Evolutionary conservation across 2,113 vertebrate species (phyloP), one percentile per base, ranked within the genome.

Genomic region (Patagioenas fasciata): DNA sequence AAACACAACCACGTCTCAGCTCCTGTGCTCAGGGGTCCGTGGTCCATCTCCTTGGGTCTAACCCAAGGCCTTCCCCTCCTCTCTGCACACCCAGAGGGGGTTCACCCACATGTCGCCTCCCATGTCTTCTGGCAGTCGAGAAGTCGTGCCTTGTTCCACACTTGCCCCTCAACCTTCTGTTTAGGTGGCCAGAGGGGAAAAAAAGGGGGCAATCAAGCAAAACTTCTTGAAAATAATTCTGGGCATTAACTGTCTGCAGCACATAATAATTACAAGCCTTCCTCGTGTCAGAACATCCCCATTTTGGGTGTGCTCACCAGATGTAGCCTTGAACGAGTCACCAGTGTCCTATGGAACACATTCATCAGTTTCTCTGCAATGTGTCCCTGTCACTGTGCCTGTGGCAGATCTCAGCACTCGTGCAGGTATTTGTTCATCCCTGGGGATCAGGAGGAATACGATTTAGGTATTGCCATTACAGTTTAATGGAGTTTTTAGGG

Each of bases 391-490:
- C 34, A 11, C 60, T 38, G n/a, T 5, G n/a, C 19, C 84, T 79
- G 51, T 66, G 85, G 56, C 17, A 64, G 38, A 83, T 10, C 56
- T 64, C n/a, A 80, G 40, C 40, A 84, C 81, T 85, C 42, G 1
- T 8, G 61, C 47, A 78, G 85, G 54, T 83, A 91, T 95, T 91
- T 84, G 48, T 38, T 95, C 87, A 69, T 72, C 78, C 56, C 96
- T 23, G 28, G 47, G 71, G 57, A 93, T 67, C 13, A 13, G 92
- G 40, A 32, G 53, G 66, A 94, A 81, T 28, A 85, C 4, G 50
- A 53, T 94, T 88, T 69, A 74, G 81, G 36, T 89, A 90, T 82
- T 89, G 89, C 96, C 85, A 89, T 86, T 73, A 64, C 24, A 56
- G 56, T 91, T 92, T 78, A 89, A 89, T 60, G 61, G 70, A 34